Base-by-base conservation (phyloP, 2,113 vertebrate genomes). In the Scomber japonicus region DNA sequence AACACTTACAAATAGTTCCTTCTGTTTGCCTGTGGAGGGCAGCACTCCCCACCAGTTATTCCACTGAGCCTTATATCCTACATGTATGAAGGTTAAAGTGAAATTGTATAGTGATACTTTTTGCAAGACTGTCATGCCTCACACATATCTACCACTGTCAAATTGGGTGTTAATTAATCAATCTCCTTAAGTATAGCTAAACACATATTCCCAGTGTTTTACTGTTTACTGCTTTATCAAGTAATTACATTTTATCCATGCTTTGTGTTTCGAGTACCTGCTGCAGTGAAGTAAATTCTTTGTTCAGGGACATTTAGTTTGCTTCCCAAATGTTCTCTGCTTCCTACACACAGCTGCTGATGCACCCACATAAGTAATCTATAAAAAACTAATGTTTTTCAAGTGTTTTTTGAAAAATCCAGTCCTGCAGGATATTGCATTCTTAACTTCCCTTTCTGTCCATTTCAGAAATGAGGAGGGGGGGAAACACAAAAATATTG, bases 1-100 rank as follows among this genome's bases (percentile, higher is more conserved):
- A 15, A 44, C 30, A 19, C 16, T 0, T 53, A 4, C n/a, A 17
- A 73, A 21, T 49, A 75, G 30, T 77, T 79, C 15, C 12, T 45
- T 3, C 40, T 64, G n/a, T 74, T 75, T 8, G 50, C n/a, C 92
- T 76, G 44, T 44, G 11, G 91, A 59, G 80, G 89, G 89, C 83
- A 83, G 70, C 74, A 86, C 45, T 81, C 50, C 13, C 53, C 63
- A 24, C 14, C 19, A 1, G 12, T 27, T 59, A 31, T 57, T 70
- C 12, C 13, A 31, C 19, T 21, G 5, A 62, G 2, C 1, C 4
- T 1, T 11, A 46, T 11, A 10, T 7, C 0, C 45, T n/a, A 21
- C 19, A 2, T 16, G 17, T 35, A 1, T 7, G 5, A 59, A 24
- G 72, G 50, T 13, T 44, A 3, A 48, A 17, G 5, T 17, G 5